These are phyloP conservation scores for Argyresthia albistria DNA, from an alignment of 2,888 invertebrate genomes.

Conservation along the genomic window DNA sequence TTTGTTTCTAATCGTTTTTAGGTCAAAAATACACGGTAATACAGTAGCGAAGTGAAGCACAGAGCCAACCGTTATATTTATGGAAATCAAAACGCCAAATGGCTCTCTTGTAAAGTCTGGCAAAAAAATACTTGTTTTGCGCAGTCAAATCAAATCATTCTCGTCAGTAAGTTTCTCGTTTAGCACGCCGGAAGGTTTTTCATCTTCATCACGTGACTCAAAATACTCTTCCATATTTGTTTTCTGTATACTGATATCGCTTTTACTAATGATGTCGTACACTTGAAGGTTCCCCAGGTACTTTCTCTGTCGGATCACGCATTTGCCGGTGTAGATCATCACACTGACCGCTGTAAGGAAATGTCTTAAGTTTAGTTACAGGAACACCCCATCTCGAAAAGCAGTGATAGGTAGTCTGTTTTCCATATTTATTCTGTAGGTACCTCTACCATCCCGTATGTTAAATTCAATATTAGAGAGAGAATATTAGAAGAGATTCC, in stretches of 20 bases:
- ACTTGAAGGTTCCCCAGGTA: constrained; percentile 24
- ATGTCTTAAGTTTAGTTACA: neutral
- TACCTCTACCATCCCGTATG: neutral
- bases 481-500: too few relatives aligned
- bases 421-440: neutral
- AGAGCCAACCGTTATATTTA: too few relatives aligned
- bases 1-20: too few relatives aligned
- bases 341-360: constrained; percentile 43
- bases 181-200: too few relatives aligned
- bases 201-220: too few relatives aligned
- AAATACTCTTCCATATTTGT: neutral
- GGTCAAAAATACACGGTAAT: too few relatives aligned
- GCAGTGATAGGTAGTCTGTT: neutral
- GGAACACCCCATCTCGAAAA: neutral
- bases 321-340: constrained; percentile 44
- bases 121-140: too few relatives aligned
- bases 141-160: too few relatives aligned
- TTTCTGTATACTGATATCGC: constrained; percentile 38
- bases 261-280: constrained; percentile 44
- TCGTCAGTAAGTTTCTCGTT: neutral
- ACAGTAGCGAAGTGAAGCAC: too few relatives aligned
- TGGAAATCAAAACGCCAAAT: too few relatives aligned
- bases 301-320: constrained; percentile 30
- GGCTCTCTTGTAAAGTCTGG: too few relatives aligned
- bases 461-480: neutral